Conservation (phyloP, 1,140 invertebrate species). For the Oedothorax gibbosus region DNA sequence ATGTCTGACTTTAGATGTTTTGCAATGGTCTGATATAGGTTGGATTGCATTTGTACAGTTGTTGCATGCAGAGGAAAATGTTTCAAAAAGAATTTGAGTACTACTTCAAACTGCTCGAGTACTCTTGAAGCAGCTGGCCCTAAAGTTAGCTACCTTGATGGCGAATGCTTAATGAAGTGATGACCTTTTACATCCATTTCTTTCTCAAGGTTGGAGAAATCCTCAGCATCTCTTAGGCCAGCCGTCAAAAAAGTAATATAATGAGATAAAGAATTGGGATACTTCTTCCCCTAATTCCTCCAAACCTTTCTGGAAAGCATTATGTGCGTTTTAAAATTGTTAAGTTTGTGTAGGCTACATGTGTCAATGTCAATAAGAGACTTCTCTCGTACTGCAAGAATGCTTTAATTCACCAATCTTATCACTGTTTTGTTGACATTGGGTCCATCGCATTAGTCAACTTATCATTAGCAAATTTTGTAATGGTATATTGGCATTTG, state of each 20-base stretch:
- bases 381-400: constrained; percentile 1
- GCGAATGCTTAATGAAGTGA: constrained; percentile 64
- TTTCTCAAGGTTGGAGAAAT: constrained; percentile 51
- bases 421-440: constrained; percentile 48
- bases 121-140: constrained; percentile 59
- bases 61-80: constrained; percentile 48
- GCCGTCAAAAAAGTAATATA: too few relatives aligned
- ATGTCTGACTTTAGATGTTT: constrained; percentile 33
- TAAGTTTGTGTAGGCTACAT: constrained; percentile 64
- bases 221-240: constrained; percentile 1
- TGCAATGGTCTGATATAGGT: constrained; percentile 56
- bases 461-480: constrained; percentile 51
- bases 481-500: constrained; percentile 10
- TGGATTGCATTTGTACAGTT: constrained; percentile 40
- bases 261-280: constrained; percentile 61
- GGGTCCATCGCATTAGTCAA: constrained; percentile 42
- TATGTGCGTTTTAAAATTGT: too few relatives aligned
- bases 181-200: constrained; percentile 38
- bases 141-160: constrained; percentile 64
- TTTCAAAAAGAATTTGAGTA: constrained; percentile 60
- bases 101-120: constrained; percentile 61
- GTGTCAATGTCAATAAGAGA: constrained; percentile 58
- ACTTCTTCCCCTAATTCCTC: constrained; percentile 62
- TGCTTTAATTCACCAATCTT: constrained; percentile 30
- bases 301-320: constrained; percentile 59